Evolutionary conservation across 2,113 vertebrate species (phyloP), one percentile per base, ranked within the genome.

Genomic region (Lethenteron camtschaticum): DNA sequence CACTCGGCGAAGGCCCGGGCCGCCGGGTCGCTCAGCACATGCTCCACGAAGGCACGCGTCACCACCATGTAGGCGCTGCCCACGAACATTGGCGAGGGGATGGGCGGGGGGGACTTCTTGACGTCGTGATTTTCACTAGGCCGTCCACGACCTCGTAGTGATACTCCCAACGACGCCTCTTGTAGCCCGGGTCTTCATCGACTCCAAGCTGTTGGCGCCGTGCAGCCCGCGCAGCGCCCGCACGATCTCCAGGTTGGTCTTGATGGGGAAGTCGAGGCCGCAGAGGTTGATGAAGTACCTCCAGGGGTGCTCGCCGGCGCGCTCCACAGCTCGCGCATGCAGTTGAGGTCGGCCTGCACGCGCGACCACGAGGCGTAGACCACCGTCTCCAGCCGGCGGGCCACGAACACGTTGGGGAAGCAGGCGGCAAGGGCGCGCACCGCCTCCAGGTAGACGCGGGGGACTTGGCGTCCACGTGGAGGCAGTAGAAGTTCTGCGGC

Each of bases 291-390:
- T 79, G 55, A 96, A 10, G 72, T 96, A 96, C 57, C 56, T 85
- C 90, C 89, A 96, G 57, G 69, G 74, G 55, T 63, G 55, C 0
- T 74, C 78, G 57, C 87, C 73, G 0, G 73, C 16, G 16, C 82
- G 86, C 59, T 63, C 76, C 57, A 90, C 73, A 96, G 76, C 69
- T 90, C 87, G 68, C 81, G 75, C 86, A 95, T 91, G 73, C 91
- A 95, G 76, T 95, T 91, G 57, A 95, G 75, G 73, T 96, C 89
- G 0, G 88, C 91, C 75, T 94, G 88, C n/a, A 95, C 81, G 68
- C 88, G 75, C 57, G 81, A 86, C 89, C 89, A 96, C 1, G 87
- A 83, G 6, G 89, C 87, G 0, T 95, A 92, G 5, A 90, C 59
- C 55, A 95, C 86, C 0, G 2, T 71, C 12, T 87, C 88, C 72